Conservation (phyloP, 2,888 invertebrate genomes). For the Cheilosia soror region DNA sequence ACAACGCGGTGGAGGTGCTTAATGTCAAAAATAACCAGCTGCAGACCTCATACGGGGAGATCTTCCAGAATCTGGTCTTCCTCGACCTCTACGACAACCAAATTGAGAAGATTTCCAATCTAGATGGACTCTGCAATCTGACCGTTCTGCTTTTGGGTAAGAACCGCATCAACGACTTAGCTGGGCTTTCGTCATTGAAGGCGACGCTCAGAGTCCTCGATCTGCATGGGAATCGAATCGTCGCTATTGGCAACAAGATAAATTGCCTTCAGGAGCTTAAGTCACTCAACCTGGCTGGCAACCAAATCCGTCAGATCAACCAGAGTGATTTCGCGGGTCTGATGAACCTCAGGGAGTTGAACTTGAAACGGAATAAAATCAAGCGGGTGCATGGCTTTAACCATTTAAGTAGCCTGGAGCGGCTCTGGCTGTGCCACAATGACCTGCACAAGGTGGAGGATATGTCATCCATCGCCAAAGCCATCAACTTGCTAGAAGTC, state of each 20-base stretch:
- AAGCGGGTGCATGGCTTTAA: constrained; percentile 92
- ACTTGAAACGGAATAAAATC: constrained; percentile 93
- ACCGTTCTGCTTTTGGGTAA: constrained; percentile 95
- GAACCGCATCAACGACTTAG: constrained; percentile 87
- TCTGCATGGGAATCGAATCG: constrained; percentile 95
- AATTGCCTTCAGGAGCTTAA: constrained; percentile 90
- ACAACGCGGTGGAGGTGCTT: constrained; percentile 77
- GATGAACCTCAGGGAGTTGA: constrained; percentile 91
- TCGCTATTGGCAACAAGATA: constrained; percentile 83
- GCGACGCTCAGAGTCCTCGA: constrained; percentile 94
- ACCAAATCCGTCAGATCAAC: constrained; percentile 92
- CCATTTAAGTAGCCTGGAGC: constrained; percentile 89
- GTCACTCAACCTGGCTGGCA: constrained; percentile 96
- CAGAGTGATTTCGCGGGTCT: constrained; percentile 91
- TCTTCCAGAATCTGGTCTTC: constrained; percentile 90
- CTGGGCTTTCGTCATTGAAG: constrained; percentile 80
- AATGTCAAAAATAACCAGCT: constrained; percentile 82
- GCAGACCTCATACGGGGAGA: constrained; percentile 80
- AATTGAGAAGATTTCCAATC: constrained; percentile 92
- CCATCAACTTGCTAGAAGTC: constrained; percentile 90
- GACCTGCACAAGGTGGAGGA: constrained; percentile 91
- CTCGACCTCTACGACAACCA: constrained; percentile 98
- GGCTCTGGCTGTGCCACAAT: constrained; percentile 84
- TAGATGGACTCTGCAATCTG: constrained; percentile 91
- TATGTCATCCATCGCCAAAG: constrained; percentile 92